Evolutionary conservation across 1,140 invertebrate species (phyloP).

Genomic region (Cataglyphis hispanica): DNA sequence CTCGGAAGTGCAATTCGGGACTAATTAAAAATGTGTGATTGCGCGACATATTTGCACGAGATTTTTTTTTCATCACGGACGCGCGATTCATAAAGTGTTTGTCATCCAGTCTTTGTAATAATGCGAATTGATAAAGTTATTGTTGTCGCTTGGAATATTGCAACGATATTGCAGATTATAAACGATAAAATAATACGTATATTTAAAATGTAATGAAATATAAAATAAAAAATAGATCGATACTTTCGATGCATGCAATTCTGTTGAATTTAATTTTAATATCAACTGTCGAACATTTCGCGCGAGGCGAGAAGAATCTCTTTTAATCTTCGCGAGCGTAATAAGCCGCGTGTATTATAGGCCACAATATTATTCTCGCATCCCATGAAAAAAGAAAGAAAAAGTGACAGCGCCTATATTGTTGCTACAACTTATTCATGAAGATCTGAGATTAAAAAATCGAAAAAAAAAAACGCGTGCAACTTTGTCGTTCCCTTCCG

Average conservation of each 20-base stretch:
- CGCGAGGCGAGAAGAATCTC: not conserved
- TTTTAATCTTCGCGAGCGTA: constrained; percentile 27
- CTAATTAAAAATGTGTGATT: constrained; percentile 25
- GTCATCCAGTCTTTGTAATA: constrained; percentile 2
- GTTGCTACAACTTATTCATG: constrained; percentile 7
- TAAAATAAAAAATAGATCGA: not conserved
- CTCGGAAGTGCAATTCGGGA: constrained; percentile 8
- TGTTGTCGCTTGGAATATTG: not conserved
- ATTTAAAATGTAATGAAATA: not conserved
- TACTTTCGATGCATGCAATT: not conserved
- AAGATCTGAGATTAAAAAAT: constrained; percentile 24
- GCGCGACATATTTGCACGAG: constrained; percentile 23
- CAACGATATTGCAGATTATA: not conserved
- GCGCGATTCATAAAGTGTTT: not conserved
- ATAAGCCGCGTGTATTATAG: not conserved
- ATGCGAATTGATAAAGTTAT: not conserved
- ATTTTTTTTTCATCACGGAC: not conserved
- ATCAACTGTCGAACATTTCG: not conserved
- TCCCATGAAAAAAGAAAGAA: not conserved
- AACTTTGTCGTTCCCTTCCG: constrained; percentile 55
- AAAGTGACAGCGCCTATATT: not conserved
- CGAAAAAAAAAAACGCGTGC: constrained; percentile 46
- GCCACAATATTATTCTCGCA: not conserved
- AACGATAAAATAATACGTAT: not conserved
- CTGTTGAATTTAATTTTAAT: not conserved